Evolutionary conservation across 2,113 vertebrate species (phyloP), one percentile per base, ranked within the genome.

Genomic region (Stercorarius parasiticus): DNA sequence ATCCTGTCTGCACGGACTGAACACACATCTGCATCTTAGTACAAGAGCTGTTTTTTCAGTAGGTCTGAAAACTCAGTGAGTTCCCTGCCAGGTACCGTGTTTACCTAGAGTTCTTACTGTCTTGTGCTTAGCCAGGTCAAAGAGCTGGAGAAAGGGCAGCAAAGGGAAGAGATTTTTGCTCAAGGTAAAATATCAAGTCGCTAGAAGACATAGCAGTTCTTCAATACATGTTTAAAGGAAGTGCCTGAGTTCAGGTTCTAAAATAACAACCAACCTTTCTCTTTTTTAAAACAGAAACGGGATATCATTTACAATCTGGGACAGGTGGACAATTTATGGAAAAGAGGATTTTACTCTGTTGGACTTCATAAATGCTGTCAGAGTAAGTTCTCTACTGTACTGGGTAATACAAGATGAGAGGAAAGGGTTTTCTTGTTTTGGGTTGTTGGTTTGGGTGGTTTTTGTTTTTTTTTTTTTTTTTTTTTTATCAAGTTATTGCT

Each of bases 261-360:
- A 72, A 95, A 52, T 66, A 94, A 90, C 62, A 89, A 90, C 18
- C 55, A 82, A 81, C n/a, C 30, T 95, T 62, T 86, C 49, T 96
- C 83, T 93, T 95, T 97, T 97, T 52, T 96, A 17, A 85, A 95
- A 95, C 97, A 99, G 99, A 98, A 99, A 99, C 90, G 98, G 99
- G 90, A 99, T 99, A 94, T 99, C 98, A 66, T 99, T 99, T 98
- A 99, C 99, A 69, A 99, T 99, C 97, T 99, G 99, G 99, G 99
- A 99, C 97, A 99, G 98, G 90, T 99, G 99, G 99, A 99, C 98
- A 49, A 94, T 99, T 97, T 98, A 98, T 90, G 99, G 99, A 71
- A 99, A 99, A 72, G 98, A 99, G 93, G 99, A 99, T 98, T 99
- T 99, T 95, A 99, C 99, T 36, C 98, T 99, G 19, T 98, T 98